Evolutionary conservation across 1,140 invertebrate species (phyloP).

Genomic region (Tribolium madens): DNA sequence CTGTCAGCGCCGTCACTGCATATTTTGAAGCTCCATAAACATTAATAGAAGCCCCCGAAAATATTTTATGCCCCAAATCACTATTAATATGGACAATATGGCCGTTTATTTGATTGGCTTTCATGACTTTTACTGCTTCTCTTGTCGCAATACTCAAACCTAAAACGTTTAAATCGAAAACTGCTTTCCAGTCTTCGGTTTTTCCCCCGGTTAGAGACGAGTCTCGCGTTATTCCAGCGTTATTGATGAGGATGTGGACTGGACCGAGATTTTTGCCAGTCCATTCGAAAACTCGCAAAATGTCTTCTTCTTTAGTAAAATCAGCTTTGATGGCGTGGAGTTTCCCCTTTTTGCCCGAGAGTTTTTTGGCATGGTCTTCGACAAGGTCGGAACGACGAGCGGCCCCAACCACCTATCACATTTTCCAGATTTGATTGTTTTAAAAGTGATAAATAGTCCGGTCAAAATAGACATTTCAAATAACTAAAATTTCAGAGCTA

Average conservation of each 20-base stretch:
- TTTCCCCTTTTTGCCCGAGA: conserved; percentile 30
- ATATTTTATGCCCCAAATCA: conserved; percentile 50
- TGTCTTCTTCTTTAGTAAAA: conserved; percentile 72
- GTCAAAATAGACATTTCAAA: too few species aligned
- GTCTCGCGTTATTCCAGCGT: conserved; percentile 71
- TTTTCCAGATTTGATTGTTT: too few species aligned
- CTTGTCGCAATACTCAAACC: conserved; percentile 68
- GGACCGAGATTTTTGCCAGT: conserved; percentile 71
- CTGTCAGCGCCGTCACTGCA: conserved; percentile 70
- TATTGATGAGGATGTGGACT: conserved; percentile 77
- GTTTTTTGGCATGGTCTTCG: neutral
- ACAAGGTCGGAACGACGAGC: neutral
- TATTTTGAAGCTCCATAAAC: conserved; percentile 73
- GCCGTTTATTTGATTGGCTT: conserved; percentile 26
- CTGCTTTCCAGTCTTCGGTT: conserved; percentile 21
- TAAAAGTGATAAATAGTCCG: neutral
- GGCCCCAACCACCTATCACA: neutral
- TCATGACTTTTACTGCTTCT: conserved; percentile 67
- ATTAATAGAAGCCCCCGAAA: conserved; percentile 61
- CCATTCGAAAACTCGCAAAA: conserved; percentile 72
- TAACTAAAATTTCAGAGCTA: too few species aligned
- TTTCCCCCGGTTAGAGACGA: conserved; percentile 24
- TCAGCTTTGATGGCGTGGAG: conserved; percentile 69
- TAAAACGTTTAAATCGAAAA: conserved; percentile 56
- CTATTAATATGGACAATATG: conserved; percentile 42